Percentiles rank a stretch among this genome's conserved stretches.
phyloP scores from a whole-genome alignment of 1,140 invertebrate species.

The Probaryconus sp. region DNA sequence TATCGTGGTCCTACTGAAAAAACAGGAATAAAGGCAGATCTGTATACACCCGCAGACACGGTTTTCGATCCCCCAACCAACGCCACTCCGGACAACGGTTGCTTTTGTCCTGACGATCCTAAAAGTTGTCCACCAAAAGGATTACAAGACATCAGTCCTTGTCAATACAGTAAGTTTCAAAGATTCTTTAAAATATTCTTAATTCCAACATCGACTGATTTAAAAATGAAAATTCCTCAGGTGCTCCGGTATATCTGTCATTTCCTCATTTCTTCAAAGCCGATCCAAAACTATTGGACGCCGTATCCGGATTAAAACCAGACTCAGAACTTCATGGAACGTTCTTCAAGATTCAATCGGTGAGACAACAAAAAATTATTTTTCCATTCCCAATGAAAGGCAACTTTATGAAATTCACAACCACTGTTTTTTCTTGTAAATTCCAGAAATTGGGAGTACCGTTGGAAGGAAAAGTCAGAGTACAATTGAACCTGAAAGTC shows the following conservation, averaged over 20 bases:
- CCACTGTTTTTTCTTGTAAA: conserved; percentile 25
- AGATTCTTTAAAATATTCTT: no score
- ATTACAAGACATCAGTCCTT: conserved; percentile 90
- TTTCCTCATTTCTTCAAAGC: conserved; percentile 93
- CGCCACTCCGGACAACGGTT: conserved; percentile 86
- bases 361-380: conserved; percentile 74
- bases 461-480: conserved; percentile 87
- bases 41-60: conserved; percentile 84
- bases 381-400: not conserved
- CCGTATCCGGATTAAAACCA: conserved; percentile 87
- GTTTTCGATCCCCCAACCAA: conserved; percentile 83
- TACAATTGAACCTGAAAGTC: conserved; percentile 90
- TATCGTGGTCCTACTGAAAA: conserved; percentile 83
- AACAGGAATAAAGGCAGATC: conserved; percentile 83
- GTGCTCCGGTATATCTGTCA: conserved; percentile 90
- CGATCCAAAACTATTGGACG: conserved; percentile 84
- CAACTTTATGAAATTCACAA: conserved; percentile 1
- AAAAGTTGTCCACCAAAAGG: conserved; percentile 85
- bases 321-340: conserved; percentile 85
- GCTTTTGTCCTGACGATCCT: conserved; percentile 84
- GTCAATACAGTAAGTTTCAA: conserved; percentile 82
- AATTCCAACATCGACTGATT: not conserved
- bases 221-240: conserved; percentile 77
- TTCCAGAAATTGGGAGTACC: conserved; percentile 91
- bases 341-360: conserved; percentile 92